Evolutionary conservation across 2,888 invertebrate genomes (phyloP).

Genomic region (Alitta virens): DNA sequence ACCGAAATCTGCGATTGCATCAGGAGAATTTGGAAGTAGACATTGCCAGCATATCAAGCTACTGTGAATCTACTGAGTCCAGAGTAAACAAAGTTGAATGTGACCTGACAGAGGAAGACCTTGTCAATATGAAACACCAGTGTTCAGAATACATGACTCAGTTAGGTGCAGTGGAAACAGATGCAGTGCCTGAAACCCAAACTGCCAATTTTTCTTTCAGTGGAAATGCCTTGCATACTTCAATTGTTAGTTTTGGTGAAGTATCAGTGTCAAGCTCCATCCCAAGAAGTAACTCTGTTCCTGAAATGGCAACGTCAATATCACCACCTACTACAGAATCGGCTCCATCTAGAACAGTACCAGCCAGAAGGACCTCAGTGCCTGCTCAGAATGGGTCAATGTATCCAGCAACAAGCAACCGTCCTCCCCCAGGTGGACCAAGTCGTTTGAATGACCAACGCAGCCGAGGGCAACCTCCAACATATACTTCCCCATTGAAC

Average conservation of each 20-base stretch:
- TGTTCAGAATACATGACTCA: constrained; percentile 42
- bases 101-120: constrained; percentile 38
- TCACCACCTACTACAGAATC: no score
- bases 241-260: constrained; percentile 44
- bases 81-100: constrained; percentile 10
- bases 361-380: no score
- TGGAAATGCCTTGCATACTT: constrained; percentile 39
- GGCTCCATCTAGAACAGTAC: no score
- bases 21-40: constrained; percentile 94
- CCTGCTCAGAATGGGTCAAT: no score
- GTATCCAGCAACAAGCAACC: no score
- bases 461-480: no score
- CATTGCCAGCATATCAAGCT: constrained; percentile 90
- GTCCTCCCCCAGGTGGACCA: no score
- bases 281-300: not conserved
- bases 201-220: constrained; percentile 41
- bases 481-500: no score
- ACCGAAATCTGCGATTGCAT: constrained; percentile 76
- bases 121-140: constrained; percentile 39
- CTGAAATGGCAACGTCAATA: no score
- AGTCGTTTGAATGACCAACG: no score
- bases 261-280: constrained; percentile 23
- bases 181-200: constrained; percentile 83
- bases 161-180: constrained; percentile 53
- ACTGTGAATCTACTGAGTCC: constrained; percentile 70